Percentiles rank a stretch among this genome's conserved stretches.
Evolutionary conservation across 2,888 invertebrate species (phyloP).

Genomic region (Hirtodrosophila confusa): DNA sequence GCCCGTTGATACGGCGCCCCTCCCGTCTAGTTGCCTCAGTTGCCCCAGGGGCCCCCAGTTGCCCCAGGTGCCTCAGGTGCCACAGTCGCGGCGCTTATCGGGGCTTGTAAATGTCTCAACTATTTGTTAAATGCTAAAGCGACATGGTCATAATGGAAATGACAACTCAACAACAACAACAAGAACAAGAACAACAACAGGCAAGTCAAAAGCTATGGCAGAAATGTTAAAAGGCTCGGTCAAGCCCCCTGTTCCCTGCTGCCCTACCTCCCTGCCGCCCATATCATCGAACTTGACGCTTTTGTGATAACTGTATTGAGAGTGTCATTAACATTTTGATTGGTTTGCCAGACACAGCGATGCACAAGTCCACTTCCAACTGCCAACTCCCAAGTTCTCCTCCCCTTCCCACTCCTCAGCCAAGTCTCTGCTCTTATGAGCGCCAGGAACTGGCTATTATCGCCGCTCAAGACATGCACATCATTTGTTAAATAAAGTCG

Average conservation of each 20-base stretch:
- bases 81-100: slow-evolving; percentile 64
- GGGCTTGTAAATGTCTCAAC: slow-evolving; percentile 83
- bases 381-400: slow-evolving; percentile 4
- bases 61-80: no score
- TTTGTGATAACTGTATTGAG: slow-evolving; percentile 83
- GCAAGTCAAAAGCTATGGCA: slow-evolving; percentile 46
- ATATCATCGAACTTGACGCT: slow-evolving; percentile 41
- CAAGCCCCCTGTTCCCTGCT: slow-evolving; percentile 32
- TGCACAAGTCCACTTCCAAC: slow-evolving; percentile 20
- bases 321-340: slow-evolving; percentile 84
- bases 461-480: slow-evolving; percentile 67
- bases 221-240: slow-evolving; percentile 70
- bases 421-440: slow-evolving; percentile 48
- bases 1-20: slow-evolving; percentile 10
- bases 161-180: slow-evolving; percentile 78
- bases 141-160: slow-evolving; percentile 82
- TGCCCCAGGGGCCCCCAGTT: not conserved
- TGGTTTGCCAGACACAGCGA: slow-evolving; percentile 55
- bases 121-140: slow-evolving; percentile 83
- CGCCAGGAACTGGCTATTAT: slow-evolving; percentile 60
- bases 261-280: not conserved
- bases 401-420: no score
- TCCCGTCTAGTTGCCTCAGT: not conserved
- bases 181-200: slow-evolving; percentile 15
- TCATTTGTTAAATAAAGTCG: slow-evolving; percentile 74